Conservation (phyloP, 2,113 vertebrate species). For the Microcebus tavaratra region DNA sequence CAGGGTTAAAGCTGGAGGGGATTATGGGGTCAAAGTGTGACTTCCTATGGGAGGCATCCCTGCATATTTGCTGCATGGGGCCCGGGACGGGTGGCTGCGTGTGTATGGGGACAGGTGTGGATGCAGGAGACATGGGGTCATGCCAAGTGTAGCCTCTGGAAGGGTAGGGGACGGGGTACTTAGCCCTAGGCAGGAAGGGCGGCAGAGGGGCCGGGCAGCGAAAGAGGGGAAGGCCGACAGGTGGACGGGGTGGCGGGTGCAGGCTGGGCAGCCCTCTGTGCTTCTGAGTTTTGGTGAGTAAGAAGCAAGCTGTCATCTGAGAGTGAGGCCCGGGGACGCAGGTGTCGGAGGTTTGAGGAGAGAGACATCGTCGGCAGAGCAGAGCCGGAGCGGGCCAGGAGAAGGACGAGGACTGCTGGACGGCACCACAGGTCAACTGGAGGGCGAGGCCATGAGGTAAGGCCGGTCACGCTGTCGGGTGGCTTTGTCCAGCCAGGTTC, state of each 20-base stretch:
- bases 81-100: background rate
- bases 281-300: background rate
- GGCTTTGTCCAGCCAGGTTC: background rate
- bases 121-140: background rate
- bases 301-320: background rate
- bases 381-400: background rate
- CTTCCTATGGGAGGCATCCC: too few species aligned
- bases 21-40: too few species aligned
- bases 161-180: background rate
- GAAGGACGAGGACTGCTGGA: background rate
- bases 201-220: background rate
- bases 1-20: too few species aligned
- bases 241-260: background rate
- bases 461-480: fast-evolving
- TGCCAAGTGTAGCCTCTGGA: background rate
- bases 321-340: too few species aligned
- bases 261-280: background rate
- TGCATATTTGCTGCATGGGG: too few species aligned
- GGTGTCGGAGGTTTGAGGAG: too few species aligned
- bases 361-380: background rate
- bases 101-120: background rate
- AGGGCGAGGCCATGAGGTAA: background rate
- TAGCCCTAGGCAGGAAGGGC: fast-evolving
- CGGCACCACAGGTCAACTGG: background rate
- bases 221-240: background rate